Evolutionary conservation across 2,888 invertebrate species (phyloP), one percentile per base, ranked within the genome.

Genomic region (Polietes domitor): DNA sequence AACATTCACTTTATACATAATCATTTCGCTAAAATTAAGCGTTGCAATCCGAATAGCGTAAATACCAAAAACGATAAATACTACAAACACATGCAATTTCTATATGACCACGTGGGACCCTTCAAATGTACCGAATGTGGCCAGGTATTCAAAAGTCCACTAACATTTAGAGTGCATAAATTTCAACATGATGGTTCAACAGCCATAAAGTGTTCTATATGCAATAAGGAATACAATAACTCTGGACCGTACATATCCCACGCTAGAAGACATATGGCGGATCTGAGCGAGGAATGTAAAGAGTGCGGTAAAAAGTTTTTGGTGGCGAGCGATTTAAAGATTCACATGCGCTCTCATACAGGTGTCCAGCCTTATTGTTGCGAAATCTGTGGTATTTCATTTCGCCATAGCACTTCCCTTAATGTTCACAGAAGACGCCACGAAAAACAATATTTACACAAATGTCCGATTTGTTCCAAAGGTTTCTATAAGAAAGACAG

Each of bases 391-490:
- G 85, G 85, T 1, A 70, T 77, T 26, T 77, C 82, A 10, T 85
- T 80, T 12, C 82, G 82, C 4, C 79, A 80, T 47, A 26, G 70
- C 7, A 65, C 70, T 10, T 82, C 75, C 19, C 80, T 85, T 12
- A 82, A 80, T 53, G 68, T 76, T 26, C 85, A 85, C 32, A 79
- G 74, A 24, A 72, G 74, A 15, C 75, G 68, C 1, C 85, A 85
- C 73, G 74, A 82, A 19, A 75, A 81, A 37, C 55, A 82, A 12
- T 82, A 80, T 55, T 71, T 78, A 9, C 81, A 83, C 58, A 83
- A 58, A n/a, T 85, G 85, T 28, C 70, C 77, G 53, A 76, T 85
- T 24, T 85, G 85, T 68, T 77, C 81, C 1, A 85, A 85, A 68
- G 81, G 83, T 10, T 83, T 77, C 61, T 82, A 79, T 43, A 47